Evolutionary conservation across 2,888 invertebrate genomes (phyloP).

Genomic region (Salpingus planirostris): DNA sequence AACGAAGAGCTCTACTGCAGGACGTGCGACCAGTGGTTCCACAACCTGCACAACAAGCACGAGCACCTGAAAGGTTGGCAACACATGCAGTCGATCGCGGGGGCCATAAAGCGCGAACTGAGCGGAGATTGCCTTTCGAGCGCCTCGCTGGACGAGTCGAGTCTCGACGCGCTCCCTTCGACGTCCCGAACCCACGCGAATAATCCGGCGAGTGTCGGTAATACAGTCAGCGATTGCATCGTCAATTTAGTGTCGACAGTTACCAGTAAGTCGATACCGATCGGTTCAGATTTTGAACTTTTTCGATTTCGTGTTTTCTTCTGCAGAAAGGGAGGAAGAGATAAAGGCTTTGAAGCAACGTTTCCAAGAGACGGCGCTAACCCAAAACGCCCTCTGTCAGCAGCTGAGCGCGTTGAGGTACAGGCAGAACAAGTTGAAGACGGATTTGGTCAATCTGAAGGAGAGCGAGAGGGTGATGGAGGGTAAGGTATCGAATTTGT

Average conservation of each 20-base stretch:
- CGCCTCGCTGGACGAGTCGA: slow-evolving; percentile 39
- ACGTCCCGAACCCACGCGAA: background rate
- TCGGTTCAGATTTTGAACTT: background rate
- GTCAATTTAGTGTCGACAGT: slow-evolving; percentile 6
- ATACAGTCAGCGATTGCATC: slow-evolving; percentile 7
- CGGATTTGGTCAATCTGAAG: slow-evolving; percentile 28
- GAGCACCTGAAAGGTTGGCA: slow-evolving; percentile 50
- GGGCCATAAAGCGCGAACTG: slow-evolving; percentile 38
- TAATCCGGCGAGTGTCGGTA: background rate
- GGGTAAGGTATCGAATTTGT: slow-evolving; percentile 31
- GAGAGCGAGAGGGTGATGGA: slow-evolving; percentile 35
- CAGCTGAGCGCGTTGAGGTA: slow-evolving; percentile 34
- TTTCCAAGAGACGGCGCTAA: slow-evolving; percentile 30
- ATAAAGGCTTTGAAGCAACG: slow-evolving; percentile 32
- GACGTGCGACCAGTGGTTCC: slow-evolving; percentile 51
- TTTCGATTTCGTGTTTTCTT: slow-evolving; percentile 1
- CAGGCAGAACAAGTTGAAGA: slow-evolving; percentile 31
- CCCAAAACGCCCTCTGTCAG: slow-evolving; percentile 31
- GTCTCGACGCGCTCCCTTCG: slow-evolving; percentile 34
- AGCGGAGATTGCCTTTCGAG: slow-evolving; percentile 21
- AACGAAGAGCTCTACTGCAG: slow-evolving; percentile 49
- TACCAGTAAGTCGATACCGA: too few species aligned
- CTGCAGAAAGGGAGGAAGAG: slow-evolving; percentile 39
- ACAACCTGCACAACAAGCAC: slow-evolving; percentile 49
- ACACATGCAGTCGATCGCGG: slow-evolving; percentile 44